These are phyloP conservation scores for Vandiemenella viatica DNA, from an alignment of 2,888 invertebrate genomes.

Conservation along the genomic window DNA sequence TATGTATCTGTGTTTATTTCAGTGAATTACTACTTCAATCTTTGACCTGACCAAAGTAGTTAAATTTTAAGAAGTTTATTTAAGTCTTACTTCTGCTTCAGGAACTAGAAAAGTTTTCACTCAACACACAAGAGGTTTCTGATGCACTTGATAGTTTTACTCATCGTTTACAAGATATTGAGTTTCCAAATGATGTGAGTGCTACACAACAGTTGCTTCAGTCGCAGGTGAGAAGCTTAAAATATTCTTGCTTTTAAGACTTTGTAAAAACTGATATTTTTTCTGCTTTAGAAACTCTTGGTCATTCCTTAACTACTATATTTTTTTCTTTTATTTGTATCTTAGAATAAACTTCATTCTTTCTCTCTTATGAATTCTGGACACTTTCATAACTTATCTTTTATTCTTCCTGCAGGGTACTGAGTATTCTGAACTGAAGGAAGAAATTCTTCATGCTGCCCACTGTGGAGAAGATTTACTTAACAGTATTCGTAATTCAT, in stretches of 20 bases:
- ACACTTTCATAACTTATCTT: too few species aligned
- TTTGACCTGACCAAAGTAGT: too few species aligned
- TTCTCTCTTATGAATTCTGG: too few species aligned
- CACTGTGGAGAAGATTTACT: constrained; percentile 79
- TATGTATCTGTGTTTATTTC: too few species aligned
- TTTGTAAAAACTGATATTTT: too few species aligned
- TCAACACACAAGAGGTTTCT: constrained; percentile 80
- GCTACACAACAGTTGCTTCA: constrained; percentile 76
- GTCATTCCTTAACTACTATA: too few species aligned
- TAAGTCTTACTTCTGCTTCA: too few species aligned
- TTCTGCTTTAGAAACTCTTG: too few species aligned
- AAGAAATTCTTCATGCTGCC: constrained; percentile 73
- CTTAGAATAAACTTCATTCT: too few species aligned
- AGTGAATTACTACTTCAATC: too few species aligned
- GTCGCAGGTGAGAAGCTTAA: constrained; percentile 42
- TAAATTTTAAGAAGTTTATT: too few species aligned
- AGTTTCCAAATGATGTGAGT: constrained; percentile 86
- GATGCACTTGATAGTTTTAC: constrained; percentile 74
- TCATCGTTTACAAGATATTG: constrained; percentile 71
- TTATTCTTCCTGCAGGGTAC: constrained; percentile 25
- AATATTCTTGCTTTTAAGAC: background rate
- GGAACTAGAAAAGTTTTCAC: constrained; percentile 90
- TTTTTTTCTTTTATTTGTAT: too few species aligned
- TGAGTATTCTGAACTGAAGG: constrained; percentile 54
- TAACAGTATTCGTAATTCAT: constrained; percentile 30